A percentile compares a stretch with the other conserved stretches of the same genome.
phyloP scores from a whole-genome alignment of 2,888 invertebrate genomes.

The Tortricodes alternella region DNA sequence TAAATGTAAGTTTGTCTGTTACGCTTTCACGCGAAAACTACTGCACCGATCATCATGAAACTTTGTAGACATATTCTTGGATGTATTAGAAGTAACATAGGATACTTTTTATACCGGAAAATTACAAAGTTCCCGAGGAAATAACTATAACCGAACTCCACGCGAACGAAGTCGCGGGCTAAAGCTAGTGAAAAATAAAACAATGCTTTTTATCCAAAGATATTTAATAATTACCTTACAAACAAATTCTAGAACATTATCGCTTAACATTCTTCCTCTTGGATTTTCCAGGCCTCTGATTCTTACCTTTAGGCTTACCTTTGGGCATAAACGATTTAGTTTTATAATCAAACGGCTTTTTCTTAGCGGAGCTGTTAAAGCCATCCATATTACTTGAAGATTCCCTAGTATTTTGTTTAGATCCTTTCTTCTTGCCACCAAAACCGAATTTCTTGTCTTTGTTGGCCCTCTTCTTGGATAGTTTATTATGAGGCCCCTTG shows the following conservation, averaged over 20 bases:
- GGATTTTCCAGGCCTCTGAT: conserved; percentile 82
- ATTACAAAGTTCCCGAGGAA: too few species aligned
- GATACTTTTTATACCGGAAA: too few species aligned
- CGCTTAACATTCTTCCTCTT: conserved; percentile 67
- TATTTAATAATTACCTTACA: conserved; percentile 13
- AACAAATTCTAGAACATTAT: conserved; percentile 42
- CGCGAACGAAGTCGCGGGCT: too few species aligned
- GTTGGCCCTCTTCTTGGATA: conserved; percentile 79
- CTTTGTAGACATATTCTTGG: too few species aligned
- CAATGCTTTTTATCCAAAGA: conserved; percentile 12
- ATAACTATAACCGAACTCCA: too few species aligned
- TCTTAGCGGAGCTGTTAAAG: conserved; percentile 69
- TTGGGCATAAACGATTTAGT: conserved; percentile 66
- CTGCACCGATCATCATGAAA: too few species aligned
- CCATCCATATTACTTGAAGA: conserved; percentile 88
- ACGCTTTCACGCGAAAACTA: too few species aligned
- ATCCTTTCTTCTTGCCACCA: conserved; percentile 96
- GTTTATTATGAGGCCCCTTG: conserved; percentile 58
- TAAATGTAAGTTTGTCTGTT: too few species aligned
- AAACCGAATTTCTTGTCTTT: conserved; percentile 96
- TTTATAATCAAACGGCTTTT: conserved; percentile 65
- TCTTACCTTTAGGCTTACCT: conserved; percentile 54
- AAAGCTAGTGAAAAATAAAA: not conserved
- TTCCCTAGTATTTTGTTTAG: conserved; percentile 92
- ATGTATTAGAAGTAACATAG: too few species aligned